These are phyloP conservation scores for Brachypalpus laphriformis DNA, from an alignment of 2,888 invertebrate species.

Conservation along the genomic window DNA sequence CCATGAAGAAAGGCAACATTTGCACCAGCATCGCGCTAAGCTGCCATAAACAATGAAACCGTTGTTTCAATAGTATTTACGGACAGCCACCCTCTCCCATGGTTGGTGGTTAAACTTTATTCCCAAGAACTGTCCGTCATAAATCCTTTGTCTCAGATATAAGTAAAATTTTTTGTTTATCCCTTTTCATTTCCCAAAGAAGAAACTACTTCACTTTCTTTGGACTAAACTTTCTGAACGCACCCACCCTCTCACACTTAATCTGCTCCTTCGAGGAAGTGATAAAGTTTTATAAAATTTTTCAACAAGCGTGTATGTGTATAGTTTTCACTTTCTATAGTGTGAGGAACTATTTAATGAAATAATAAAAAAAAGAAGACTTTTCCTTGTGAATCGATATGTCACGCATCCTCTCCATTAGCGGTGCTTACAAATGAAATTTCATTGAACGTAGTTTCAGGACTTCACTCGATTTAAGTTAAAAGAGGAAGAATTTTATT, in stretches of 20 bases:
- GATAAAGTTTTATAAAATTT: slow-evolving; percentile 20
- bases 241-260: neutral
- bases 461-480: slow-evolving; percentile 16
- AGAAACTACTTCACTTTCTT: slow-evolving; percentile 28
- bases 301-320: neutral
- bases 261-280: neutral
- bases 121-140: slow-evolving; percentile 20
- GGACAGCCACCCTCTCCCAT: neutral
- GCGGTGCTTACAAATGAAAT: slow-evolving; percentile 1
- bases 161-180: neutral
- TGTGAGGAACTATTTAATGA: neutral
- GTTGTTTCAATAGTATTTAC: slow-evolving; percentile 1
- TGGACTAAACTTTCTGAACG: neutral
- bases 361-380: neutral
- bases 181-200: neutral
- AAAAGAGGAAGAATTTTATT: neutral
- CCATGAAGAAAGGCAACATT: neutral
- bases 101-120: slow-evolving; percentile 23
- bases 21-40: neutral
- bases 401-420: neutral
- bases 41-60: slow-evolving; percentile 3
- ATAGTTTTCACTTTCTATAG: neutral
- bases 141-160: slow-evolving; percentile 8
- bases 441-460: neutral
- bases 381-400: neutral